Percentiles rank a stretch among this genome's conserved stretches.
Evolutionary conservation across 2,113 vertebrate genomes (phyloP).

Genomic region (Arvicanthis niloticus): DNA sequence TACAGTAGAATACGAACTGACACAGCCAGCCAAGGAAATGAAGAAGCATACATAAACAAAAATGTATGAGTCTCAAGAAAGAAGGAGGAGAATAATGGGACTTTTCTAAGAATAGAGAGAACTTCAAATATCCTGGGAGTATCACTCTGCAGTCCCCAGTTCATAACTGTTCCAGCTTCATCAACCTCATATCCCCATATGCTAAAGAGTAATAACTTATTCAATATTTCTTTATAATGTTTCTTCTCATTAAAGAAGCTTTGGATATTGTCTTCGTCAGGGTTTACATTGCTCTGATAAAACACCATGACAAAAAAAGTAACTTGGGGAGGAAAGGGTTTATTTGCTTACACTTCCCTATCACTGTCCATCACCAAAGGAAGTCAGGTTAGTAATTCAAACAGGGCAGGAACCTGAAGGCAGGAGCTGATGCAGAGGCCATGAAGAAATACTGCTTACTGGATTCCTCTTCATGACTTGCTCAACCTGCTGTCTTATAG

Average conservation of each 20-base stretch:
- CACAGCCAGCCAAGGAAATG: background rate
- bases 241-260: background rate
- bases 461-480: background rate
- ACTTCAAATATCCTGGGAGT: background rate
- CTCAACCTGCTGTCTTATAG: background rate
- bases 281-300: too few species aligned
- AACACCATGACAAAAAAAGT: background rate
- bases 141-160: background rate
- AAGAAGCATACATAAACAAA: background rate
- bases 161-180: background rate
- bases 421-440: background rate
- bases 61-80: background rate
- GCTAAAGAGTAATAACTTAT: background rate
- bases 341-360: background rate
- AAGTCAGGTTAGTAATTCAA: background rate
- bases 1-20: background rate
- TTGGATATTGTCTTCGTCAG: background rate
- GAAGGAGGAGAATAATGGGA: too few species aligned
- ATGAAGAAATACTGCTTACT: background rate
- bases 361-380: background rate
- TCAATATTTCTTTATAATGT: background rate
- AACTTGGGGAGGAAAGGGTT: background rate
- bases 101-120: background rate
- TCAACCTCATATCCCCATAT: background rate
- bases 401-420: background rate